Conservation (phyloP, 1,140 invertebrate species). For the Saccostrea cuccullata region DNA sequence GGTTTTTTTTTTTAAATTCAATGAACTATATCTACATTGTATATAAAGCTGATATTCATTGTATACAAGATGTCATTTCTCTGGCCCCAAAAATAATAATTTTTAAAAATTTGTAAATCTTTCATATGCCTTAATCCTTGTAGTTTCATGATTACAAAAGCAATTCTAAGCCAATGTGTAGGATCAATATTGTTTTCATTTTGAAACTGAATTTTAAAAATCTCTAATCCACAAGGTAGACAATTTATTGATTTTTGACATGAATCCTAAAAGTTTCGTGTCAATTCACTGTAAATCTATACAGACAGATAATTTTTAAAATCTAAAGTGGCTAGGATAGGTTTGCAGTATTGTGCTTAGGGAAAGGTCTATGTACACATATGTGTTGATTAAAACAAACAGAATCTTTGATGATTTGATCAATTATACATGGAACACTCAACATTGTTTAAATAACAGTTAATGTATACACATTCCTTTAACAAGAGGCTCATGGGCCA, state of each 20-base stretch:
- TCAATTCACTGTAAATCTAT: not conserved
- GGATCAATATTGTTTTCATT: not conserved
- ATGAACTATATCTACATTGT: too few relatives aligned
- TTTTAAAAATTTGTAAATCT: too few relatives aligned
- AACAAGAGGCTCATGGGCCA: too few relatives aligned
- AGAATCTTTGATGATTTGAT: not conserved
- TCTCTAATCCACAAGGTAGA: not conserved
- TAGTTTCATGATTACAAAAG: too few relatives aligned
- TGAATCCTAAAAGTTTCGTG: not conserved
- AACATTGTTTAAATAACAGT: too few relatives aligned
- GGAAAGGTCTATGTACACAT: not conserved
- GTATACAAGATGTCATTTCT: too few relatives aligned
- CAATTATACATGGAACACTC: not conserved
- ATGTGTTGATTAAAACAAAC: not conserved
- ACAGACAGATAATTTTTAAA: not conserved
- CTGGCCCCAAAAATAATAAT: too few relatives aligned
- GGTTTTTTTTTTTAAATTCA: too few relatives aligned
- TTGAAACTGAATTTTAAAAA: slow-evolving; percentile 25
- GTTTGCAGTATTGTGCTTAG: not conserved
- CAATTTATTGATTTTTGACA: not conserved
- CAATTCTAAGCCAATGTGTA: too few relatives aligned
- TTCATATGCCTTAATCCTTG: too few relatives aligned
- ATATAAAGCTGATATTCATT: too few relatives aligned
- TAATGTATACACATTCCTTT: too few relatives aligned
- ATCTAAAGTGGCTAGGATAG: not conserved